These are phyloP conservation scores for Rhamnusium bicolor DNA, from an alignment of 2,888 invertebrate species.

Conservation along the genomic window DNA sequence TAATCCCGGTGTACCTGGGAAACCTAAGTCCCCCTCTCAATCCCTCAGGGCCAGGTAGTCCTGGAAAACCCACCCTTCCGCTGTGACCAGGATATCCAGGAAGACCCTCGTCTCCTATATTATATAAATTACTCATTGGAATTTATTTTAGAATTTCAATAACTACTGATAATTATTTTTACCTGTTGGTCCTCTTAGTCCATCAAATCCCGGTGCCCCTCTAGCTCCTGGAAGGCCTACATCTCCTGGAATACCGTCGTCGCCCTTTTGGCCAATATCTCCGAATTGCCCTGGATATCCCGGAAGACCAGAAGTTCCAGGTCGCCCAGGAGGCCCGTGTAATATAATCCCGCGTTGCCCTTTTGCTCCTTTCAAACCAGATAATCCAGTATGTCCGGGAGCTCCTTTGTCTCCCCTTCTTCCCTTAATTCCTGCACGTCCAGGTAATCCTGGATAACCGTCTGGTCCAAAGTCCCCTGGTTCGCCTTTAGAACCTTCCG, in stretches of 20 bases:
- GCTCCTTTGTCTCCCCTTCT: constrained; percentile 65
- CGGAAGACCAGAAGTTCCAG: constrained; percentile 58
- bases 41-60: constrained; percentile 74
- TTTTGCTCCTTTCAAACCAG: constrained; percentile 64
- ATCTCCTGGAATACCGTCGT: constrained; percentile 61
- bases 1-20: constrained; percentile 67
- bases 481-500: constrained; percentile 66
- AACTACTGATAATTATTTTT: constrained; percentile 27
- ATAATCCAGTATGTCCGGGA: constrained; percentile 65
- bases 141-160: too few species aligned
- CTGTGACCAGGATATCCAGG: constrained; percentile 68
- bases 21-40: constrained; percentile 68
- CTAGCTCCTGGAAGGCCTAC: constrained; percentile 63
- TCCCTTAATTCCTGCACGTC: constrained; percentile 65
- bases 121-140: neutral
- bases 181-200: constrained; percentile 60
- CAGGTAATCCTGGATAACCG: constrained; percentile 66
- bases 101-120: constrained; percentile 65
- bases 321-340: constrained; percentile 65
- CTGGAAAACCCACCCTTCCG: constrained; percentile 67
- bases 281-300: constrained; percentile 65
- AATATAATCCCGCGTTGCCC: constrained; percentile 64
- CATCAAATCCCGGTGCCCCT: constrained; percentile 63
- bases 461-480: constrained; percentile 67
- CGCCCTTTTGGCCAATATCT: constrained; percentile 66